A percentile compares a stretch with the other conserved stretches of the same genome.
Conservation (phyloP, 2,797 vertebrate genomes). For the Microhierax caerulescens region DNA sequence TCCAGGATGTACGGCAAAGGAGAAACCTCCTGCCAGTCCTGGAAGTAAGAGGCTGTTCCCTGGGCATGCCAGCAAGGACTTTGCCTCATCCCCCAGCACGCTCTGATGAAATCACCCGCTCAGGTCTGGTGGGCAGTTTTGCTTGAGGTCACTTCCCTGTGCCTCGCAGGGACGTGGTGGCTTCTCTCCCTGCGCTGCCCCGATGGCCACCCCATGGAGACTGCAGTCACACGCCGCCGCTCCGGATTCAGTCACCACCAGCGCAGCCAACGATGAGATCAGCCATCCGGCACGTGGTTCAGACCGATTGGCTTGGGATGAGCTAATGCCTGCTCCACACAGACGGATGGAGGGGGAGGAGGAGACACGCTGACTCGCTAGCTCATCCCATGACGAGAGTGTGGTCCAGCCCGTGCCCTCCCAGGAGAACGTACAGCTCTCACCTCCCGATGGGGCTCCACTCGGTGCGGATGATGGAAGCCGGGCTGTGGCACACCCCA, state of each 20-base stretch:
- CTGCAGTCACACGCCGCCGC: not conserved
- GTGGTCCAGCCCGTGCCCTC: not conserved
- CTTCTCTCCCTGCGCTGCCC: not conserved
- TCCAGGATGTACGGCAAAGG: not conserved
- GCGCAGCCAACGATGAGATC: slow-evolving; percentile 45
- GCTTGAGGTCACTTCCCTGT: not conserved
- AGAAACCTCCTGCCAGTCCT: not conserved
- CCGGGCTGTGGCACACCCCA: not conserved
- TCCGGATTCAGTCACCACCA: not conserved
- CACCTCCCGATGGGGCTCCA: not conserved
- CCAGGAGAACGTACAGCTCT: not conserved
- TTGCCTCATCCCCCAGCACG: not conserved
- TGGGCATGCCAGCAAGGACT: not conserved
- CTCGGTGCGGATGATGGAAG: not conserved
- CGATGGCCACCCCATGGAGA: not conserved
- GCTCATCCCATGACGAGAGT: not conserved
- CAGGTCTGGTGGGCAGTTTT: not conserved
- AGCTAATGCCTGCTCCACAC: slow-evolving; percentile 56
- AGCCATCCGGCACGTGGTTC: not conserved
- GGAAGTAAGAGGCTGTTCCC: not conserved
- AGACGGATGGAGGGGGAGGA: not conserved
- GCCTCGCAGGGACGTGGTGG: not conserved
- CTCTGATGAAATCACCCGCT: not conserved
- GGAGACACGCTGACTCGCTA: not conserved
- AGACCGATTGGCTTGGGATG: slow-evolving; percentile 41